Percentiles rank a stretch among this genome's conserved stretches.
Evolutionary conservation across 2,797 vertebrate genomes (phyloP).

Genomic region (Enteromius mattozi): DNA sequence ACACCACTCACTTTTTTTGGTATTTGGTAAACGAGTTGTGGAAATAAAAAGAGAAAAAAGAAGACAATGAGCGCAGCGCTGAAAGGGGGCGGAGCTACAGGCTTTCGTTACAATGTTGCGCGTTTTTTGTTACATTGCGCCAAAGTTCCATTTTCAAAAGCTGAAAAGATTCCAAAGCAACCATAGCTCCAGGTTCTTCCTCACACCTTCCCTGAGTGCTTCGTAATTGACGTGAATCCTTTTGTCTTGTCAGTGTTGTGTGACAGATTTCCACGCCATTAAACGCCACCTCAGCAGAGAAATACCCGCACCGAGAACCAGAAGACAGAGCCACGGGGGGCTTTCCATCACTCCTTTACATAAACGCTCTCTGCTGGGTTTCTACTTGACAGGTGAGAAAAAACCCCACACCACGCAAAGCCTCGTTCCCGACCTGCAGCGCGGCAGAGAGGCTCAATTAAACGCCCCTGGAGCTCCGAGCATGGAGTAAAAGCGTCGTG

Average conservation of each 20-base stretch:
- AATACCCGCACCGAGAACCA: constrained; percentile 33
- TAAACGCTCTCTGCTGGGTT: not conserved
- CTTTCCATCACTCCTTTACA: not conserved
- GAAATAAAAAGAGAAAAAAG: too few species aligned
- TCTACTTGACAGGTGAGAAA: constrained; percentile 8
- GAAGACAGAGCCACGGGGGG: not conserved
- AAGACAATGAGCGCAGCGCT: too few species aligned
- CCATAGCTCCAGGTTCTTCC: not conserved
- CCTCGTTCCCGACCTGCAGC: not conserved
- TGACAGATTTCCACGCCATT: constrained; percentile 38
- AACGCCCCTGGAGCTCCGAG: not conserved
- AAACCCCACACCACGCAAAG: not conserved
- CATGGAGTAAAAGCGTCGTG: not conserved
- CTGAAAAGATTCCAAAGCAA: not conserved
- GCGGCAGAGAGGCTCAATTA: not conserved
- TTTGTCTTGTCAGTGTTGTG: not conserved
- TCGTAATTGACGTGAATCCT: not conserved
- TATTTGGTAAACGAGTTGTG: too few species aligned
- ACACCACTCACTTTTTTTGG: too few species aligned
- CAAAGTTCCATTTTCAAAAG: not conserved
- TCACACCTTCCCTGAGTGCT: not conserved
- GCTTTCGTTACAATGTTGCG: not conserved
- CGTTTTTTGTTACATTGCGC: not conserved
- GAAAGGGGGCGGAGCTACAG: not conserved
- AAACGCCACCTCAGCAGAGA: constrained; percentile 56